These are phyloP conservation scores for Perodicticus potto DNA, from an alignment of 2,797 vertebrate species.

Conservation along the genomic window DNA sequence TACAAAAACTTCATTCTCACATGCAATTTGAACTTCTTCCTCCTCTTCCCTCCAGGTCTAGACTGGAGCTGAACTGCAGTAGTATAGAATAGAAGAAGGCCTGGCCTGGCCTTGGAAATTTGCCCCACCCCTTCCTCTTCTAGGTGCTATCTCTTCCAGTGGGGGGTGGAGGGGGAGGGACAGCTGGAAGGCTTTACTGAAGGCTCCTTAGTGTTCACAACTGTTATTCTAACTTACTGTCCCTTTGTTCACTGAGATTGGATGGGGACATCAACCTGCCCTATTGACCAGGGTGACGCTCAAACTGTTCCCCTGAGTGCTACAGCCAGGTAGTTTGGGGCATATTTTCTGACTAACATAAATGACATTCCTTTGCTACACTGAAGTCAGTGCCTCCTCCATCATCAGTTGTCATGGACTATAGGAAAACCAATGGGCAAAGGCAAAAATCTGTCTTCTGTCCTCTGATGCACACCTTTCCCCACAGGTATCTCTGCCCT, in stretches of 20 bases:
- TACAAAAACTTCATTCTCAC: slow-evolving; percentile 4
- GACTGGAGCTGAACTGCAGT: not conserved
- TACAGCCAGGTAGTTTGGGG: not conserved
- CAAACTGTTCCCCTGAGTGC: not conserved
- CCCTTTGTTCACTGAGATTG: not conserved
- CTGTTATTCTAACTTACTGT: not conserved
- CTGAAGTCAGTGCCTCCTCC: not conserved
- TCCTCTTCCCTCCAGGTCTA: not conserved
- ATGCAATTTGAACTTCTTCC: slow-evolving; percentile 13
- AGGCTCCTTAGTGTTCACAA: not conserved
- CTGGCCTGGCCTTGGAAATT: not conserved
- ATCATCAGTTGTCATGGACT: not conserved
- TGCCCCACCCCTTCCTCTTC: not conserved
- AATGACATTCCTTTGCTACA: not conserved
- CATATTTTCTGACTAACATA: not conserved
- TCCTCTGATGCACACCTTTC: not conserved
- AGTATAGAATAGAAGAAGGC: not conserved
- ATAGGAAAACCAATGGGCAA: not conserved
- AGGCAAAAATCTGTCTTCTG: not conserved
- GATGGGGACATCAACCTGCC: not conserved
- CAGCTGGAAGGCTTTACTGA: not conserved
- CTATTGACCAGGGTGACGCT: not conserved
- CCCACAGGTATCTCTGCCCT: not conserved
- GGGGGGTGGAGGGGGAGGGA: not conserved
- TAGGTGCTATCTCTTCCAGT: not conserved